Percentiles rank a stretch among this genome's conserved stretches.
These are phyloP conservation scores for Nemotelus pantherinus DNA, from an alignment of 2,888 invertebrate genomes.

Conservation along the genomic window DNA sequence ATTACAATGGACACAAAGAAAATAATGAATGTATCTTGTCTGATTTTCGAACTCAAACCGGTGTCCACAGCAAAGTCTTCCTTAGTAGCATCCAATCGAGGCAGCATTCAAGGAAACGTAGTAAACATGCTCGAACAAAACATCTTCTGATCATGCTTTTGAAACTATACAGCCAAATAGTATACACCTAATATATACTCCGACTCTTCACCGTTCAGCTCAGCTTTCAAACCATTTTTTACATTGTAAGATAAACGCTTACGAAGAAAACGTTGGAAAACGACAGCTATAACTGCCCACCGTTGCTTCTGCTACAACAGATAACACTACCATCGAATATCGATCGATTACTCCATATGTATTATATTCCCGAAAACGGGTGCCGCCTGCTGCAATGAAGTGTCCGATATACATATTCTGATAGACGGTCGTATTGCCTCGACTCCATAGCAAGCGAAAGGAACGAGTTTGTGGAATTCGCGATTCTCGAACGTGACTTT, in stretches of 20 bases:
- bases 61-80: background rate
- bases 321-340: constrained; percentile 1
- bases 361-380: constrained; percentile 28
- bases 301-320: background rate
- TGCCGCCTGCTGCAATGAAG: constrained; percentile 2
- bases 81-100: background rate
- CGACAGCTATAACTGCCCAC: background rate
- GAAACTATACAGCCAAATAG: background rate
- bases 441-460: background rate
- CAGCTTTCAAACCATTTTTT: constrained; percentile 7
- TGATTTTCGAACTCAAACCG: background rate
- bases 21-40: background rate
- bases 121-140: background rate
- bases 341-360: constrained; percentile 19
- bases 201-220: background rate
- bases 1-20: background rate
- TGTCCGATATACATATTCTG: constrained; percentile 13
- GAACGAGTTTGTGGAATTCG: constrained; percentile 36
- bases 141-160: background rate
- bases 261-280: constrained; percentile 17
- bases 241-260: constrained; percentile 18
- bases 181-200: background rate
- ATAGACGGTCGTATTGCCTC: background rate
- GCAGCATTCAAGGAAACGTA: background rate
- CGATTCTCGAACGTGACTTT: constrained; percentile 31